Base-by-base conservation (phyloP, 2,888 invertebrate species). In the Dorcus parallelipipedus region DNA sequence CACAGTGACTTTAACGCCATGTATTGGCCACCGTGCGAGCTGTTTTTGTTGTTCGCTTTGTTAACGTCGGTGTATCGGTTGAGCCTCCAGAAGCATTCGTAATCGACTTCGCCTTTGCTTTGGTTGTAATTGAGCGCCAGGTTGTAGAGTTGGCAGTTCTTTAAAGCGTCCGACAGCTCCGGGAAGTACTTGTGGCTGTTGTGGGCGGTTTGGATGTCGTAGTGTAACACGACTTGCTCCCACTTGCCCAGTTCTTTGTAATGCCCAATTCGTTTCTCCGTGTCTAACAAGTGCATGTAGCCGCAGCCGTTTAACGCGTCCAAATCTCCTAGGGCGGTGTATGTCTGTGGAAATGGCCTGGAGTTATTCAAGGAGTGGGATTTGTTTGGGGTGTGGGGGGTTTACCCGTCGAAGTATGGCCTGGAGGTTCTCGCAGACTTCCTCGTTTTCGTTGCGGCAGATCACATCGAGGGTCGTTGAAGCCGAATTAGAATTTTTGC, bases 301-400 rank as follows among this genome's bases (percentile, higher is more conserved):
- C 91, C 91, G 73, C 91, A 93, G 0, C 91, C 91, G 65, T 87
- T 85, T 41, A 90, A 80, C 0, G 89, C 90, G 74, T 93, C 92
- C 41, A 83, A 79, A 73, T 93, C 91, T 1, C 91, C 91, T 58
- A 93, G 88, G 49, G 85, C 84, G 26, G 84, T 81, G 69, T 85
- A 90, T 23, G 87, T 85, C 86, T 87, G 69, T 9, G 78, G 75
- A 58, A 64, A 51, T 48, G 48, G 26, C 26, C 14, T 42, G 14
- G 17, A 9, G 1, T 8, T 23, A 41, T 42, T 43, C 52, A 2
- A 1, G 14, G n/a, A 9, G 23, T 1, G 2, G n/a, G 8, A 1
- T 8, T 38, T 20, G 14, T 6, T 33, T 33, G 26, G 26, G 26
- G 6, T 7, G 26, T 33, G 26, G 26, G 26, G 26, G 5, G 5